These are phyloP conservation scores for Drosophila glabriapex DNA, from an alignment of 2,888 invertebrate genomes.

Conservation along the genomic window DNA sequence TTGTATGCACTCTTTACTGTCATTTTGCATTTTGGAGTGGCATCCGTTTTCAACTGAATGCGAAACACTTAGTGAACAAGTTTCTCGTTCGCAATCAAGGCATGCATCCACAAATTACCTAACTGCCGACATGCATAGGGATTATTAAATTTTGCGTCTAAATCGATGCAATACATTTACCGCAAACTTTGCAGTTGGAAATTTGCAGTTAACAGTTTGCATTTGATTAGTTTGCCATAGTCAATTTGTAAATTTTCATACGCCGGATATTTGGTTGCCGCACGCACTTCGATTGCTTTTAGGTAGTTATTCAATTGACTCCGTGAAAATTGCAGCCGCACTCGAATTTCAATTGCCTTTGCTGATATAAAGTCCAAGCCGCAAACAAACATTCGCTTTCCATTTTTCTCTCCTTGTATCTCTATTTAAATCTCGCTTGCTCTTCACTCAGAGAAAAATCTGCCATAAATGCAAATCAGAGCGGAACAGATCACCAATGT, in stretches of 20 bases:
- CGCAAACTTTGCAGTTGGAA: constrained; percentile 32
- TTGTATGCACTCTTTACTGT: constrained; percentile 36
- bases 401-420: background rate
- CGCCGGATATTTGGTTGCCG: constrained; percentile 28
- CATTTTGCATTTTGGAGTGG: constrained; percentile 46
- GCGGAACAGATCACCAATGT: background rate
- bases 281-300: constrained; percentile 46
- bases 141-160: constrained; percentile 15
- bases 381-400: constrained; percentile 23
- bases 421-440: constrained; percentile 5
- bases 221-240: constrained; percentile 51
- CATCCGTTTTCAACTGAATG: constrained; percentile 44
- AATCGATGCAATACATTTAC: constrained; percentile 11
- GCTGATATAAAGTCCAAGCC: constrained; percentile 40
- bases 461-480: background rate
- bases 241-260: constrained; percentile 39
- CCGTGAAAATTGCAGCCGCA: constrained; percentile 37
- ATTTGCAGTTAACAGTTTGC: constrained; percentile 23
- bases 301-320: constrained; percentile 66
- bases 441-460: constrained; percentile 4
- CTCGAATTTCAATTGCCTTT: constrained; percentile 35
- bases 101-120: constrained; percentile 56
- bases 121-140: constrained; percentile 31
- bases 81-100: constrained; percentile 13
- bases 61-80: constrained; percentile 17